phyloP scores from a whole-genome alignment of 2,888 invertebrate species.

The Stenurella melanura region DNA sequence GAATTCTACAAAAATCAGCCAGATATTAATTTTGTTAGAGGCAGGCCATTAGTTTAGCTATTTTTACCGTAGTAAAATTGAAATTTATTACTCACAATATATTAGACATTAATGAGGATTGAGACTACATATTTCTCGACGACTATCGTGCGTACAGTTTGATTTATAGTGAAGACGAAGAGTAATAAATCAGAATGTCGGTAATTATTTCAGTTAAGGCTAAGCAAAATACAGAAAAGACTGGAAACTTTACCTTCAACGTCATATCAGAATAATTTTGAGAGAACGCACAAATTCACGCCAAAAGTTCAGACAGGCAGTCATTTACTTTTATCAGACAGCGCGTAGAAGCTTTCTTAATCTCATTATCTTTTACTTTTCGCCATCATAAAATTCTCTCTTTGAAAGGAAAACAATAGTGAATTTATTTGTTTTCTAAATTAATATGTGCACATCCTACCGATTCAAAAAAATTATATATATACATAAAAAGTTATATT shows the following conservation, averaged over 20 bases:
- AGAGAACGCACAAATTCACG: slow-evolving; percentile 1
- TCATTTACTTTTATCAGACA: slow-evolving; percentile 3
- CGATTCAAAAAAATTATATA: not conserved
- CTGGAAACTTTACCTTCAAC: not conserved
- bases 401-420: not conserved
- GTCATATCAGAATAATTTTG: not conserved
- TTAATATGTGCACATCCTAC: not conserved
- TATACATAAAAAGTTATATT: no score
- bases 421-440: not conserved
- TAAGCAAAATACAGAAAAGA: not conserved
- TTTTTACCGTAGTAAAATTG: no score
- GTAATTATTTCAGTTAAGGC: not conserved
- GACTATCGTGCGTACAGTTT: not conserved
- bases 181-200: not conserved
- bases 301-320: not conserved
- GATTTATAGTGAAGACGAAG: not conserved
- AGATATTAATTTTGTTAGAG: no score
- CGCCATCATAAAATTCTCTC: not conserved
- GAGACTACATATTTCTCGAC: no score
- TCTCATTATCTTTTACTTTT: not conserved
- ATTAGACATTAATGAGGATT: no score
- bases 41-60: no score
- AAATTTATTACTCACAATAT: no score
- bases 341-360: not conserved
- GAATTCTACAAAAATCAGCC: no score